Evolutionary conservation across 2,797 vertebrate species (phyloP).

Genomic region (Schizopygopsis pylzovi): DNA sequence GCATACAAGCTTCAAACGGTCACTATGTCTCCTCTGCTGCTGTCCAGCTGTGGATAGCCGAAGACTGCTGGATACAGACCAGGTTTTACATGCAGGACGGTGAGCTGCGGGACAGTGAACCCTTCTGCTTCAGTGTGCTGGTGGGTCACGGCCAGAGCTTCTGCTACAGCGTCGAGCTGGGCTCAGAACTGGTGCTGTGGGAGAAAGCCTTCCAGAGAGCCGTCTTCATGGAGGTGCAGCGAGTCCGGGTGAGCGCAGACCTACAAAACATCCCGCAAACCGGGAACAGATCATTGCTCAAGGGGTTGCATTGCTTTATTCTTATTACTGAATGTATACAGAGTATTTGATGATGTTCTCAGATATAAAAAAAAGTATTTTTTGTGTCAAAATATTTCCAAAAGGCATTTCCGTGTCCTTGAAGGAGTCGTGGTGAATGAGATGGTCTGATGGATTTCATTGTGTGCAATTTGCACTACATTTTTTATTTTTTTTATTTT

Average conservation of each 20-base stretch:
- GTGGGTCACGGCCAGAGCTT: conserved; percentile 88
- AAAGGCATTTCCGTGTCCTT: background rate
- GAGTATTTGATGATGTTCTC: background rate
- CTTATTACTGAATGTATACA: background rate
- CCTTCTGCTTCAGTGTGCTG: conserved; percentile 89
- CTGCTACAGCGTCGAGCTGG: conserved; percentile 88
- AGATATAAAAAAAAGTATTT: too few relatives aligned
- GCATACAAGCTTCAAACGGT: background rate
- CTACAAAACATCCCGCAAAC: background rate
- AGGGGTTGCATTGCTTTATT: background rate
- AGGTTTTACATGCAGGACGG: conserved; percentile 85
- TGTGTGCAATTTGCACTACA: background rate
- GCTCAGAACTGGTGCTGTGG: conserved; percentile 87
- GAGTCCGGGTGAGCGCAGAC: conserved; percentile 82
- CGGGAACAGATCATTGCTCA: background rate
- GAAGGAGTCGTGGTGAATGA: background rate
- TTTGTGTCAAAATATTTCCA: background rate
- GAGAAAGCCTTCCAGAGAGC: conserved; percentile 93
- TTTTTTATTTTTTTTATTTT: background rate
- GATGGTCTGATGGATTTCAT: background rate
- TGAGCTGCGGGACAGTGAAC: conserved; percentile 82
- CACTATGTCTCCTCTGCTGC: background rate
- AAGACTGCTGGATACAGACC: conserved; percentile 91
- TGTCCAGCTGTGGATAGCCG: conserved; percentile 87
- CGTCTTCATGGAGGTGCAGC: conserved; percentile 91